Evolutionary conservation across 2,888 invertebrate species (phyloP), one percentile per base, ranked within the genome.

Genomic region (Thera britannica): DNA sequence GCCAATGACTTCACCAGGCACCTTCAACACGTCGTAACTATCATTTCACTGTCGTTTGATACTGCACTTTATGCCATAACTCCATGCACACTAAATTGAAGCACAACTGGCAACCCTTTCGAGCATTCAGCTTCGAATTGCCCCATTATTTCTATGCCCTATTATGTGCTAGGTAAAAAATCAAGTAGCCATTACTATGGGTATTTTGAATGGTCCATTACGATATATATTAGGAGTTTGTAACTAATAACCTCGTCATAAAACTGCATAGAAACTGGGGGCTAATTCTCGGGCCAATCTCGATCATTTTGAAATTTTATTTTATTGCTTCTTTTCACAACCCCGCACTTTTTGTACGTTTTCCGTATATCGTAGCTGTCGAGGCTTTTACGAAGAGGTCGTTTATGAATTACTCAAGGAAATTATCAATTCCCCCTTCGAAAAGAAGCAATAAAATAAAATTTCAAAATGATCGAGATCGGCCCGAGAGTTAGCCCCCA

Each of bases 1-100:
- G 90, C 89, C 90, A 90, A 90, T 90, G 90, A 90, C 90, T 88
- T 85, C 84, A 84, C 83, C 81, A 79, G 79, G 79, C 80, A 83
- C 85, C 82, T 79, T 76, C 79, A 77, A 79, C 77, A 82, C 74
- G 83, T 67, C 83, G 68, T 82, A 87, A 84, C 80, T 77, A 74
- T 72, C 73, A 68, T 68, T 48, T 51, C 69, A 67, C 68, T 61
- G 72, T 68, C 74, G 68, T 72, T 72, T 73, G 54, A 86, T 77
- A 81, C 67, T 80, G 75, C 69, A 79, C 86, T 83, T 76, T 89
- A 85, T 73, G 66, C 46, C 70, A 46, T 60, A 70, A 52, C 71
- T 55, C 63, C 63, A 76, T 83, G 84, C 74, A 82, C 77, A 74
- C 73, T 82, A 74, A 83, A 71, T 86, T 70, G 68, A 58, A 70